A percentile compares a stretch with the other conserved stretches of the same genome.
Conservation (phyloP, 2,797 vertebrate species). For the Channa striata region DNA sequence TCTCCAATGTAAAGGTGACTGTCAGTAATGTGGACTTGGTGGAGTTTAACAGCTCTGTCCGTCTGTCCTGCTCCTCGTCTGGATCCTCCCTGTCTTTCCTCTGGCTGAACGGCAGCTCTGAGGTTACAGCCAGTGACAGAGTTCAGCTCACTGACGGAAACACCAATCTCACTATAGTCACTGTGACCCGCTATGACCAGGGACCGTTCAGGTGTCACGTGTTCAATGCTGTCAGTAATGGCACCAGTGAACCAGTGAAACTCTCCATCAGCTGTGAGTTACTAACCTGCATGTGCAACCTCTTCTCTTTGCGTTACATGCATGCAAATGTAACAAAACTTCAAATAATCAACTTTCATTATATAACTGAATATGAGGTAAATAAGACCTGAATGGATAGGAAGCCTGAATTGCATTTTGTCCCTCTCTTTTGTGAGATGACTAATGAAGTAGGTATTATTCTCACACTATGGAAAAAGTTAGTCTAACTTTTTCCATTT, state of each 20-base stretch:
- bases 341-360: background rate
- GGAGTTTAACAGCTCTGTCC: slow-evolving; percentile 38
- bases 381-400: background rate
- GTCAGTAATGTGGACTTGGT: background rate
- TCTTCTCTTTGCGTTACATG: background rate
- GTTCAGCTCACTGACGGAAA: slow-evolving; percentile 53
- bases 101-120: slow-evolving; percentile 75
- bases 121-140: slow-evolving; percentile 49
- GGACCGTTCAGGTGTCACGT: slow-evolving; percentile 68
- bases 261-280: slow-evolving; percentile 72
- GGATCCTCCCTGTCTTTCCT: slow-evolving; percentile 63
- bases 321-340: background rate
- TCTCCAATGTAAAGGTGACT: background rate
- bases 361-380: background rate
- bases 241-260: slow-evolving; percentile 36
- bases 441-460: too few relatives aligned
- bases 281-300: background rate
- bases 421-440: too few relatives aligned
- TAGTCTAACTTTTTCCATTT: background rate
- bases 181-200: slow-evolving; percentile 64
- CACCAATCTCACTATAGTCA: slow-evolving; percentile 57
- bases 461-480: background rate
- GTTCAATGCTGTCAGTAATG: slow-evolving; percentile 61
- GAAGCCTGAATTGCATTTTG: background rate
- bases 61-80: slow-evolving; percentile 66